Evolutionary conservation across 1,140 invertebrate species (phyloP), one percentile per base, ranked within the genome.

Genomic region (Drosophila jambulina): DNA sequence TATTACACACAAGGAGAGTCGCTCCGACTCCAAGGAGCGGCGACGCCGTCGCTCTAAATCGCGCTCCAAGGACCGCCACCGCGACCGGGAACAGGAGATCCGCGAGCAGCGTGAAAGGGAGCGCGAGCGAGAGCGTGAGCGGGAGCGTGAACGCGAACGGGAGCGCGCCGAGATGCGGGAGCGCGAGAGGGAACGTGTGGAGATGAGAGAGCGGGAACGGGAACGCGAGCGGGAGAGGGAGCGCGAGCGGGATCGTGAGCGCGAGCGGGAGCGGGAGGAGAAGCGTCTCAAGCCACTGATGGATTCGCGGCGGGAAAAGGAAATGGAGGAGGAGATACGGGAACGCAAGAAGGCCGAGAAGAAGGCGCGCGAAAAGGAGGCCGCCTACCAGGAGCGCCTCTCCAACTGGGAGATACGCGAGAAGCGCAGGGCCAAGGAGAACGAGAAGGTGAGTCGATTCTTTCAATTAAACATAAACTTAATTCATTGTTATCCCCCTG

Each of bases 391-490:
- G 93, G 97, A 98, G 93, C 93, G 95, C 84, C 94, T 94, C 13
- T 95, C 97, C 62, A 96, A 96, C 70, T 99, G 99, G 99, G 98
- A 99, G 93, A 95, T 95, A 1, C 94, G 99, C 61, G 99, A 99
- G 94, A 95, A 97, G 34, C 96, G 98, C 82, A 98, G 98, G 93
- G 94, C 95, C 21, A 98, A 98, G 93, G 98, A 99, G 90, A 97
- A 98, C 92, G 97, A 98, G 91, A 98, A 97, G 91, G 91, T 92
- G 57, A 64, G 29, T 32, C 0, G 10, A 9, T 0, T 40, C 2
- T 2, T 17, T 15, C 3, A 13, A 4, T 12, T 21, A 27, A 17
- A 4, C 36, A 45, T 21, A 10, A 6, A 15, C 6, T 23, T 15
- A 23, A 46, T 3, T 0, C 25, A 34, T 9, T 10, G 9, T 2